These are phyloP conservation scores for Rousettus madagascariensis DNA, from an alignment of 2,797 vertebrate species.

Conservation along the genomic window DNA sequence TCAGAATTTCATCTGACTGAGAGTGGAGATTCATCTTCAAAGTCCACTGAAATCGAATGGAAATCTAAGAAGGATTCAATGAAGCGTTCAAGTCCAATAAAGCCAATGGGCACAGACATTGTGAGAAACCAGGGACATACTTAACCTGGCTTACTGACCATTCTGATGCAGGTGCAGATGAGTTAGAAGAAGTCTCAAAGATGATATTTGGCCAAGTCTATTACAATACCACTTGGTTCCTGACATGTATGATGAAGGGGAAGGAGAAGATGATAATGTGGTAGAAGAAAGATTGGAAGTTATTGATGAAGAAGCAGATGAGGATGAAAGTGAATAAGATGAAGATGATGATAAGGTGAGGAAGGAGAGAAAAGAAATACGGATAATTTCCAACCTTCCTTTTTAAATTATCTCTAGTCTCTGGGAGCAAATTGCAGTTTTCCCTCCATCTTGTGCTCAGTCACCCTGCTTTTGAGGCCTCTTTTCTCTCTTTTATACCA, in stretches of 20 bases:
- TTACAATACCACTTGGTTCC: not conserved
- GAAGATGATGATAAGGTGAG: slow-evolving; percentile 91
- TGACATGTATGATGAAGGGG: slow-evolving; percentile 95
- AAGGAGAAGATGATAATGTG: slow-evolving; percentile 94
- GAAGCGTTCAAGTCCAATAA: slow-evolving; percentile 94
- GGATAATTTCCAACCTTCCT: slow-evolving; percentile 85
- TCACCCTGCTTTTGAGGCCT: not conserved
- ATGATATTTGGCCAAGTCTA: not conserved
- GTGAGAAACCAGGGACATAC: slow-evolving; percentile 96
- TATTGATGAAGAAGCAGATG: slow-evolving; percentile 95
- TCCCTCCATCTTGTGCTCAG: not conserved
- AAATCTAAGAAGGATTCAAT: slow-evolving; percentile 97
- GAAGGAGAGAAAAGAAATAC: slow-evolving; percentile 87
- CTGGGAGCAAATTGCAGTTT: slow-evolving; percentile 92
- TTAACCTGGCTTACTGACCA: slow-evolving; percentile 83
- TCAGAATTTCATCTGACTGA: not conserved
- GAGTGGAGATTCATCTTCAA: slow-evolving; percentile 83
- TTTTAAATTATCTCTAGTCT: slow-evolving; percentile 87
- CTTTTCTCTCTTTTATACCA: slow-evolving; percentile 68
- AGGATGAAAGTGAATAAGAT: slow-evolving; percentile 94
- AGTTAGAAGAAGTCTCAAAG: not conserved
- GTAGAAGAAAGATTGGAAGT: slow-evolving; percentile 90
- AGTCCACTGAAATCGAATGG: slow-evolving; percentile 98
- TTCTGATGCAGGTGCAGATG: not conserved
- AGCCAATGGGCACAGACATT: slow-evolving; percentile 93